phyloP scores from a whole-genome alignment of 2,888 invertebrate genomes.

The Masnerella sp. region DNA sequence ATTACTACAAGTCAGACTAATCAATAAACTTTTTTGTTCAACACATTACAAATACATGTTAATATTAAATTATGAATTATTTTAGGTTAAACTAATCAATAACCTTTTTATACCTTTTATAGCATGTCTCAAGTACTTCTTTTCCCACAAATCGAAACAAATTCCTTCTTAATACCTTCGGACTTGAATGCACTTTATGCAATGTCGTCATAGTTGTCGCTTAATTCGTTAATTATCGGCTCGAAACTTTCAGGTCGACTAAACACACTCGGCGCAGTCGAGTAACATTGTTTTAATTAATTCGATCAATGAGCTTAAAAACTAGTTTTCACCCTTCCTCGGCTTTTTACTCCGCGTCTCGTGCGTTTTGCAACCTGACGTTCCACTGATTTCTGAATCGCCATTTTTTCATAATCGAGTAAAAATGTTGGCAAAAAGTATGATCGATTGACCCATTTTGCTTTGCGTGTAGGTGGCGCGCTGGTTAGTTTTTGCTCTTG shows the following conservation, averaged over 20 bases:
- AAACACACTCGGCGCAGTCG: conserved; percentile 23
- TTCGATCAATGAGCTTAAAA: conserved; percentile 36
- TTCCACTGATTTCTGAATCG: conserved; percentile 36
- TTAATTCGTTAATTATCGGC: conserved; percentile 38
- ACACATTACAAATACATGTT: too few relatives aligned
- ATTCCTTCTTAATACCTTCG: conserved; percentile 14
- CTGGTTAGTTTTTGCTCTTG: not conserved
- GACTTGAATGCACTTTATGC: conserved; percentile 19
- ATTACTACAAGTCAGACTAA: too few relatives aligned
- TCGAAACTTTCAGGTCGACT: conserved; percentile 39
- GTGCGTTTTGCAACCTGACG: conserved; percentile 18
- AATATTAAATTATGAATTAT: too few relatives aligned
- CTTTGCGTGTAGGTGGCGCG: conserved; percentile 28
- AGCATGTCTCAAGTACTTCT: too few relatives aligned
- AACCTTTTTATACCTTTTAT: too few relatives aligned
- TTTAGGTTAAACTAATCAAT: too few relatives aligned
- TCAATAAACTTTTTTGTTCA: too few relatives aligned
- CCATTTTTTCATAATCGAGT: conserved; percentile 15
- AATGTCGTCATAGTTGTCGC: conserved; percentile 31
- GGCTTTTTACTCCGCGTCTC: not conserved
- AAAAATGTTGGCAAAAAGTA: conserved; percentile 22
- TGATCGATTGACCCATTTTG: conserved; percentile 34
- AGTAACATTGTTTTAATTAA: conserved; percentile 39
- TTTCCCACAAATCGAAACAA: too few relatives aligned
- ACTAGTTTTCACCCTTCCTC: conserved; percentile 15